phyloP scores from a whole-genome alignment of 2,797 vertebrate species.

The Rallus crepitans region DNA sequence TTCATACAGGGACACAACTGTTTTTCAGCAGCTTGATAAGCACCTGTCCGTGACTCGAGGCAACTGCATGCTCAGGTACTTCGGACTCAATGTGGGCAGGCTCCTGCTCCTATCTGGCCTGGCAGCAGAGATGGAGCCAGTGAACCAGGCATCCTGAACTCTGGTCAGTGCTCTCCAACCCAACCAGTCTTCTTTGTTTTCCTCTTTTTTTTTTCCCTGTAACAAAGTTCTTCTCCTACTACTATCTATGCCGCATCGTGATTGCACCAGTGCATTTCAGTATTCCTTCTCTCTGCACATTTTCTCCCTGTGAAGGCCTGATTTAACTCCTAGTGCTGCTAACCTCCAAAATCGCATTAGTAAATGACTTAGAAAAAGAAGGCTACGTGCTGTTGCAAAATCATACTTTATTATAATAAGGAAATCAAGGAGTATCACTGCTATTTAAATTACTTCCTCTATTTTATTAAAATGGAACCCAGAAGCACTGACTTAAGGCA shows the following conservation, averaged over 20 bases:
- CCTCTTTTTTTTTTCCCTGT: not conserved
- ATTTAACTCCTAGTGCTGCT: not conserved
- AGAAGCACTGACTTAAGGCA: not conserved
- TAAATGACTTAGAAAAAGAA: not conserved
- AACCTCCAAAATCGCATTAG: not conserved
- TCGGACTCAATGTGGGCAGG: not conserved
- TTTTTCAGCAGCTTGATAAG: not conserved
- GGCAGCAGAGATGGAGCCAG: not conserved
- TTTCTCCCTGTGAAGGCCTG: not conserved
- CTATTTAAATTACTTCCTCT: not conserved
- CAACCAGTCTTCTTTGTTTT: not conserved
- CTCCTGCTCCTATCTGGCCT: not conserved
- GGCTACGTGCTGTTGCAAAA: not conserved
- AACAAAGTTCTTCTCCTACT: not conserved
- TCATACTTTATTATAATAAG: not conserved
- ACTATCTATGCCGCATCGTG: not conserved
- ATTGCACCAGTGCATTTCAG: not conserved
- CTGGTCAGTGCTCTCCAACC: accelerated
- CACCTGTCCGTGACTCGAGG: not conserved
- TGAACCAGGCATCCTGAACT: not conserved
- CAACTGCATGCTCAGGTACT: not conserved
- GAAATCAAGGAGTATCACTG: not conserved
- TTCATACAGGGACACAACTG: not conserved
- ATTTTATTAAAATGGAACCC: not conserved
- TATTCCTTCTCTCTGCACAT: not conserved